Evolutionary conservation across 1,140 invertebrate genomes (phyloP).

Genomic region (Harlomillsia oculata): DNA sequence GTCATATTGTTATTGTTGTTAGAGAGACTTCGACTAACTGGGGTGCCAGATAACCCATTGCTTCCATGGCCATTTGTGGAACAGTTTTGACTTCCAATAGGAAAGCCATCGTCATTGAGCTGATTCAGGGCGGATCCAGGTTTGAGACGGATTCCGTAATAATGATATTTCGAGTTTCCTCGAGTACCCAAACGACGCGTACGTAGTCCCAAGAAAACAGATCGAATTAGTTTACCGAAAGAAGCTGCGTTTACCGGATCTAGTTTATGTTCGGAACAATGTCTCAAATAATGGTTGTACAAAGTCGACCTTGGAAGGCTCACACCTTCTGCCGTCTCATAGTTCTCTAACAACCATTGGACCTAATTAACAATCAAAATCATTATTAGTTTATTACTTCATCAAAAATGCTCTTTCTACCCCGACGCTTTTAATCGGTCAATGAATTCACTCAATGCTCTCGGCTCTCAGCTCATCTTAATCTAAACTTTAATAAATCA

Average conservation of each 20-base stretch:
- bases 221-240: slow-evolving; percentile 96
- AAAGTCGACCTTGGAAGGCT: slow-evolving; percentile 90
- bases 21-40: slow-evolving; percentile 32
- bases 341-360: slow-evolving; percentile 95
- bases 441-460: no score
- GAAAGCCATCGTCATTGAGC: slow-evolving; percentile 47
- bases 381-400: neutral
- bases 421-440: no score
- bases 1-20: slow-evolving; percentile 39
- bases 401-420: neutral
- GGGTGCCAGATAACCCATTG: neutral
- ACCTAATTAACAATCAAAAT: slow-evolving; percentile 50
- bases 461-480: neutral
- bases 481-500: neutral
- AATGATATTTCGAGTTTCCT: slow-evolving; percentile 99
- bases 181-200: slow-evolving; percentile 89
- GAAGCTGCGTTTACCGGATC: slow-evolving; percentile 98
- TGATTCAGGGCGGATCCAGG: slow-evolving; percentile 66
- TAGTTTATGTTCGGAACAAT: slow-evolving; percentile 86
- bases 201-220: slow-evolving; percentile 88
- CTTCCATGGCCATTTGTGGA: neutral
- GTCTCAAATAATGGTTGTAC: slow-evolving; percentile 91
- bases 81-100: slow-evolving; percentile 41
- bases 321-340: slow-evolving; percentile 95
- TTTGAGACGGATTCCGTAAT: slow-evolving; percentile 97